Percentiles rank a stretch among this genome's conserved stretches.
These are phyloP conservation scores for Barnardius zonarius DNA, from an alignment of 2,113 vertebrate genomes.

Conservation along the genomic window DNA sequence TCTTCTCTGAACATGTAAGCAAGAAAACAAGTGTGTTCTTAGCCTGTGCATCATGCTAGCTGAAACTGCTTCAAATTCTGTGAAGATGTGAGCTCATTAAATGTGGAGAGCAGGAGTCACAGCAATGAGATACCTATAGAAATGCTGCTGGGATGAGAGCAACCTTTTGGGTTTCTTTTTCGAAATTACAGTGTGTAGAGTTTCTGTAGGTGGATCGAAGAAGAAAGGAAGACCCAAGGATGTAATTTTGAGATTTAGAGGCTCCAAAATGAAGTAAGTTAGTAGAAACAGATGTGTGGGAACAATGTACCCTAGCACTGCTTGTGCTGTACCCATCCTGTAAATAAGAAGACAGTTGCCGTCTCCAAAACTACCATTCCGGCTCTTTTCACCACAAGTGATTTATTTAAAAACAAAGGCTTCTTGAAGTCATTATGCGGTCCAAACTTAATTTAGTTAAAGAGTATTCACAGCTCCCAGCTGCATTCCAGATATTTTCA, in stretches of 20 bases:
- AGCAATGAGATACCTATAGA: not conserved
- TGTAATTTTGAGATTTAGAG: not conserved
- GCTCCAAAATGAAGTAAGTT: not conserved
- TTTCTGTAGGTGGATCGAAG: not conserved
- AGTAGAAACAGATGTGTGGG: not conserved
- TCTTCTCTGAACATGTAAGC: not conserved
- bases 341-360: not conserved
- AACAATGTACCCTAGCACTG: not conserved
- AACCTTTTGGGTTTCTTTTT: not conserved
- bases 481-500: slow-evolving; percentile 8
- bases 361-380: not conserved
- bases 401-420: slow-evolving; percentile 2
- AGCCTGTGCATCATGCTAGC: not conserved
- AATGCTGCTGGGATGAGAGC: not conserved
- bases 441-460: not conserved
- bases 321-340: not conserved
- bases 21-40: not conserved
- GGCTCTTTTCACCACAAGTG: not conserved
- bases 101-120: not conserved
- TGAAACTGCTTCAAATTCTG: not conserved
- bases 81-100: not conserved
- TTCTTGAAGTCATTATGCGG: not conserved
- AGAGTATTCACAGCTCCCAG: not conserved
- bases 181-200: not conserved
- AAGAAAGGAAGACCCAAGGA: not conserved